A percentile compares a stretch with the other conserved stretches of the same genome.
These are phyloP conservation scores for Eutolmus rufibarbis DNA, from an alignment of 2,888 invertebrate genomes.

Conservation along the genomic window DNA sequence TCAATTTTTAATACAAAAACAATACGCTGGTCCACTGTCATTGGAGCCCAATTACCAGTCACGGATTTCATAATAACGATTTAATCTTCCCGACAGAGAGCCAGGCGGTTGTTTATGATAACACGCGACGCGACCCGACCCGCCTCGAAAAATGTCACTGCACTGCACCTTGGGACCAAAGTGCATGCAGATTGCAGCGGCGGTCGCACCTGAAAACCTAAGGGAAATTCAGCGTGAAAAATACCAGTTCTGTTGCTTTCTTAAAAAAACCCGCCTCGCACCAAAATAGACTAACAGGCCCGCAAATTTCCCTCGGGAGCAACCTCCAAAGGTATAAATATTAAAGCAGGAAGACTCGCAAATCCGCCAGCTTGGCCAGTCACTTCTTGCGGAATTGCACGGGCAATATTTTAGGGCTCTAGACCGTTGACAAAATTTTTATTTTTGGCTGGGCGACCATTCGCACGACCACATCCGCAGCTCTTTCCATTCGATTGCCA, in stretches of 20 bases:
- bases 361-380: background rate
- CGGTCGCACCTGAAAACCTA: background rate
- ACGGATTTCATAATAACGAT: background rate
- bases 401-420: background rate
- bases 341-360: background rate
- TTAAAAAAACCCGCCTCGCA: background rate
- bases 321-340: background rate
- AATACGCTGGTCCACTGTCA: background rate
- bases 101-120: background rate
- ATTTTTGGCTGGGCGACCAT: slow-evolving; percentile 8
- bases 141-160: background rate
- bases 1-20: slow-evolving; percentile 32
- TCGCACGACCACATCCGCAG: slow-evolving; percentile 5
- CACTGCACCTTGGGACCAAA: background rate
- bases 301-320: background rate
- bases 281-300: slow-evolving; percentile 26
- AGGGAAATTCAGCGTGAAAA: background rate
- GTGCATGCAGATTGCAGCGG: background rate
- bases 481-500: background rate
- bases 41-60: background rate
- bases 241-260: background rate
- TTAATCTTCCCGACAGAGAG: background rate
- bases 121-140: background rate
- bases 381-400: background rate
- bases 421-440: background rate